phyloP scores from a whole-genome alignment of 1,140 invertebrate genomes.

The Leucophenga varia region DNA sequence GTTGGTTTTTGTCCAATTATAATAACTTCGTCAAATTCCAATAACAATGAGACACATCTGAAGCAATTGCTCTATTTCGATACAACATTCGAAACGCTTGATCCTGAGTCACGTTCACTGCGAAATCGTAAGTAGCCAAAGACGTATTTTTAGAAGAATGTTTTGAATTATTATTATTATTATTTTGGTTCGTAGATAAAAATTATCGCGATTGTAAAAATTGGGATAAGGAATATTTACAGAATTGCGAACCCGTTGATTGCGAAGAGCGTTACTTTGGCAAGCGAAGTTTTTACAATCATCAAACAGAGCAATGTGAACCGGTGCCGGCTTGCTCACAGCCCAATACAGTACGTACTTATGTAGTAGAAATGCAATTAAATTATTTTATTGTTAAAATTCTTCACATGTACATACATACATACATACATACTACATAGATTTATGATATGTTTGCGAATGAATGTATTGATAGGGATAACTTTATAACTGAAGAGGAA shows the following conservation, averaged over 20 bases:
- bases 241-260: slow-evolving; percentile 39
- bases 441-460: slow-evolving; percentile 37
- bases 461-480: slow-evolving; percentile 26
- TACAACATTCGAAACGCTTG: slow-evolving; percentile 39
- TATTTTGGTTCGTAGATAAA: slow-evolving; percentile 7
- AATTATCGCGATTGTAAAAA: slow-evolving; percentile 34
- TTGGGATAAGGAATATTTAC: slow-evolving; percentile 44
- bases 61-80: slow-evolving; percentile 35
- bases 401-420: neutral
- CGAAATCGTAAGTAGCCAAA: slow-evolving; percentile 16
- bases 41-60: slow-evolving; percentile 11
- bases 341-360: slow-evolving; percentile 1
- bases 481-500: slow-evolving; percentile 30
- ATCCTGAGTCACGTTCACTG: slow-evolving; percentile 26
- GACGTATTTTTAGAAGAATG: no score
- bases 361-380: no score
- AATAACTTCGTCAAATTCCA: slow-evolving; percentile 21
- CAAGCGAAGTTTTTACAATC: slow-evolving; percentile 38
- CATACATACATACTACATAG: neutral
- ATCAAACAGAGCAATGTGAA: slow-evolving; percentile 29
- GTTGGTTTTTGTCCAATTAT: slow-evolving; percentile 41
- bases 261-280: slow-evolving; percentile 51
- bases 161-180: no score
- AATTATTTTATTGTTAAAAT: neutral
- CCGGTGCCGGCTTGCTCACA: slow-evolving; percentile 9